Percentiles rank a stretch among this genome's conserved stretches.
Evolutionary conservation across 1,140 invertebrate genomes (phyloP).

Genomic region (Brevipalpus yothersi): DNA sequence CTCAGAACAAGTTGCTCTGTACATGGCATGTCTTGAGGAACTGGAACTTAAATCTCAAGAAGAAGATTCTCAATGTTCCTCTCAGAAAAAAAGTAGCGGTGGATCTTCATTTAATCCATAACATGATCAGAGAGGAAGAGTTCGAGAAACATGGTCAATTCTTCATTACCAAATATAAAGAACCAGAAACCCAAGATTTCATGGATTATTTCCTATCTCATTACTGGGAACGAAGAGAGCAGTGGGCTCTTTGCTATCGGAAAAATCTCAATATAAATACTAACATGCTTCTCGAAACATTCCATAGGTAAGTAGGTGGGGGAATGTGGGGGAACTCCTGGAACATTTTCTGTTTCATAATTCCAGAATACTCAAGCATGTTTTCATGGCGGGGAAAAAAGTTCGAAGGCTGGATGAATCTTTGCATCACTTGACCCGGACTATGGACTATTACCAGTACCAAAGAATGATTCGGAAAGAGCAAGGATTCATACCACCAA

Average conservation of each 20-base stretch:
- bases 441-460: background rate
- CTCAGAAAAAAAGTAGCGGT: background rate
- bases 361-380: no score
- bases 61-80: background rate
- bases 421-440: no score
- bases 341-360: no score
- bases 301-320: no score
- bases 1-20: background rate
- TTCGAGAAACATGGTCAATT: background rate
- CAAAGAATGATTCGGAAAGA: background rate
- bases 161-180: background rate
- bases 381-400: no score
- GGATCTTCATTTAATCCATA: background rate
- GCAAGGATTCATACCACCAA: background rate
- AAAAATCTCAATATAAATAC: no score
- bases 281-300: no score
- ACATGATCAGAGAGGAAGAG: background rate
- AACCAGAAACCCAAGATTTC: background rate
- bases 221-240: background rate
- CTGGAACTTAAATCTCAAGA: background rate
- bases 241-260: background rate
- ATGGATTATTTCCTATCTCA: background rate
- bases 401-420: no score
- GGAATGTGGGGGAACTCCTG: no score
- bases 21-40: background rate